These are phyloP conservation scores for Tautogolabrus adspersus DNA, from an alignment of 2,113 vertebrate genomes.

Conservation along the genomic window DNA sequence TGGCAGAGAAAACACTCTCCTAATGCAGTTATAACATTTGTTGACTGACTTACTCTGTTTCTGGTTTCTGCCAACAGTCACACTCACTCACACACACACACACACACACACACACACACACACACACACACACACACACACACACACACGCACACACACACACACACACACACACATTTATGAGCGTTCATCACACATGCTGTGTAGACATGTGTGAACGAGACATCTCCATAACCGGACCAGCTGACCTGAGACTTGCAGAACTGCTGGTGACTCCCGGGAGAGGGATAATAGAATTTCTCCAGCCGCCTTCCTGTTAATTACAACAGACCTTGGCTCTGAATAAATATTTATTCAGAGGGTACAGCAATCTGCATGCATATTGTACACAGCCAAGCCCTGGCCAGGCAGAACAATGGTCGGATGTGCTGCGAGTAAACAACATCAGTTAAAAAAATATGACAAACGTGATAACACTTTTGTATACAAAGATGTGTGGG, in stretches of 20 bases:
- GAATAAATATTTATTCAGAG: slow-evolving; percentile 80
- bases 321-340: slow-evolving; percentile 76
- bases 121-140: slow-evolving; percentile 12
- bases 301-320: slow-evolving; percentile 76
- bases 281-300: slow-evolving; percentile 80
- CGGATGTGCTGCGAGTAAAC: slow-evolving; percentile 31
- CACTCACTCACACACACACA: slow-evolving; percentile 13
- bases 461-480: slow-evolving; percentile 23
- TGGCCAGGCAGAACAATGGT: slow-evolving; percentile 48
- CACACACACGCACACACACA: not conserved
- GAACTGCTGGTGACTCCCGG: slow-evolving; percentile 62
- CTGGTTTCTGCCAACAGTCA: slow-evolving; percentile 47
- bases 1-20: slow-evolving; percentile 54
- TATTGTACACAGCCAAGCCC: slow-evolving; percentile 47
- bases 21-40: slow-evolving; percentile 60
- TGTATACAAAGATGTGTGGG: slow-evolving; percentile 7
- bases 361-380: slow-evolving; percentile 60
- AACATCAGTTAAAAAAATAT: slow-evolving; percentile 39
- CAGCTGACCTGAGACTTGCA: slow-evolving; percentile 72
- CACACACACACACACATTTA: slow-evolving; percentile 40
- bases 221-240: slow-evolving; percentile 64
- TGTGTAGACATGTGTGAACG: slow-evolving; percentile 54
- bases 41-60: slow-evolving; percentile 43
- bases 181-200: slow-evolving; percentile 14
- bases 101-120: slow-evolving; percentile 32